Evolutionary conservation across 1,140 invertebrate species (phyloP).

Genomic region (Drosophila tani): DNA sequence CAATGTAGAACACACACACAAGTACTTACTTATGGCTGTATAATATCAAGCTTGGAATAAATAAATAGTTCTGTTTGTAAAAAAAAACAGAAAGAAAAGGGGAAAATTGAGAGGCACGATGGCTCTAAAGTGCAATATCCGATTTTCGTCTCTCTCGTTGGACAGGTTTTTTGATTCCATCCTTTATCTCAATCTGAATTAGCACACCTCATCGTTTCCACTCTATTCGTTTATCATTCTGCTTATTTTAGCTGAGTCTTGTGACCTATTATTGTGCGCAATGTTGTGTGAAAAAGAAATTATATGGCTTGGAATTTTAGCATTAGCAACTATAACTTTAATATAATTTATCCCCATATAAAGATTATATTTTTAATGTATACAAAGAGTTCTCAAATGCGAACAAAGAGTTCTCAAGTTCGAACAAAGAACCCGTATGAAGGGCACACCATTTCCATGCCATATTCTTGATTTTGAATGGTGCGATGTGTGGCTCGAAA

Average conservation of each 20-base stretch:
- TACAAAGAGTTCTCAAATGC: no score
- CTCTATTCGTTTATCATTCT: background rate
- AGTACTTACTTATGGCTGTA: constrained; percentile 27
- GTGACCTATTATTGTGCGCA: background rate
- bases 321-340: no score
- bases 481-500: no score
- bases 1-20: constrained; percentile 15
- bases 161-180: background rate
- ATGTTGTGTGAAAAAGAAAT: background rate
- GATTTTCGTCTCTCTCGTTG: background rate
- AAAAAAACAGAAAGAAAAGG: constrained; percentile 14
- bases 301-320: no score
- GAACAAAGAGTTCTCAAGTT: no score
- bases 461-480: no score
- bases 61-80: constrained; percentile 61
- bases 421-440: no score
- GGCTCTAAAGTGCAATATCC: background rate
- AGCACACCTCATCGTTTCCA: background rate
- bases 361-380: no score
- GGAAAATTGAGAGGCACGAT: background rate
- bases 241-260: background rate
- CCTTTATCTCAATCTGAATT: background rate
- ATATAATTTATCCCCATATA: no score
- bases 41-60: constrained; percentile 59
- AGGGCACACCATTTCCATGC: no score